Conservation (phyloP, 2,797 vertebrate genomes). For the Podarcis siculus region DNA sequence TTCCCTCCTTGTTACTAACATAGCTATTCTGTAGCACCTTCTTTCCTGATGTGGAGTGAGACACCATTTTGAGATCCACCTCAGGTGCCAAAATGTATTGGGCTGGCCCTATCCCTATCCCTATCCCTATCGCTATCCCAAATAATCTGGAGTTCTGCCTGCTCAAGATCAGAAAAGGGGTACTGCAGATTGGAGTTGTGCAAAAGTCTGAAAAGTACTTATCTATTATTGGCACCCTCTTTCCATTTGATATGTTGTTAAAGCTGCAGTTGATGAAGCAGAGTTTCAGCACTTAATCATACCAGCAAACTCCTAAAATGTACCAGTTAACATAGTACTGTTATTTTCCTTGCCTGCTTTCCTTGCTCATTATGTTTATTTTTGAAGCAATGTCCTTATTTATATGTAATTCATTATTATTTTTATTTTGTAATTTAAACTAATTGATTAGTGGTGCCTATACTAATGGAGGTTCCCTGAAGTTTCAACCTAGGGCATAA, state of each 20-base stretch:
- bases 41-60: neutral
- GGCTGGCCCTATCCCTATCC: too few relatives aligned
- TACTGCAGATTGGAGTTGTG: slow-evolving; percentile 11
- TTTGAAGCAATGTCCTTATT: neutral
- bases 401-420: neutral
- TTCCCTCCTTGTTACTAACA: too few relatives aligned
- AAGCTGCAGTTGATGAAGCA: neutral
- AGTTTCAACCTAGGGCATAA: neutral
- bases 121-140: neutral
- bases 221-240: neutral
- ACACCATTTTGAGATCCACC: too few relatives aligned
- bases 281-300: neutral
- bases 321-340: neutral
- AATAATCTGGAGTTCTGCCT: slow-evolving; percentile 7
- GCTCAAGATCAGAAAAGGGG: neutral
- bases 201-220: too few relatives aligned
- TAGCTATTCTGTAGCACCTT: neutral
- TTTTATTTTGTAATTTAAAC: neutral
- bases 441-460: neutral
- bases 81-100: too few relatives aligned
- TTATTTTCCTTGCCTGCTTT: neutral
- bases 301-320: neutral
- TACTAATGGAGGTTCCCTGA: neutral
- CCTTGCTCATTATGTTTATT: neutral
- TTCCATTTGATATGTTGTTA: neutral